Percentiles rank a stretch among this genome's conserved stretches.
These are phyloP conservation scores for Stictocephala bisonia DNA, from an alignment of 2,888 invertebrate genomes.

Conservation along the genomic window DNA sequence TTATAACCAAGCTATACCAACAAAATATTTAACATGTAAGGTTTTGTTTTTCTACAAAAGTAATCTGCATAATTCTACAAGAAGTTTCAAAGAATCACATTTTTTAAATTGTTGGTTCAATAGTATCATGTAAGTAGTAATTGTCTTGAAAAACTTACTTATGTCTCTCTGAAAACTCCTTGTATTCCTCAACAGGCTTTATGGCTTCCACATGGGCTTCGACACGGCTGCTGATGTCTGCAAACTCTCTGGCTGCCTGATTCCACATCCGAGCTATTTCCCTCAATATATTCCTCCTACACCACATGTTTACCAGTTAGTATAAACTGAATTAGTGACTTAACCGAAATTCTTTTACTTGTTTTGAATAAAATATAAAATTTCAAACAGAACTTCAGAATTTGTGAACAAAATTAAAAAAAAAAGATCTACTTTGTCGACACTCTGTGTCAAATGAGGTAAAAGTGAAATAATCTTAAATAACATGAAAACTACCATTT, in stretches of 20 bases:
- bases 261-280: conserved; percentile 85
- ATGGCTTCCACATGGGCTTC: conserved; percentile 81
- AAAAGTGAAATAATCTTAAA: no score
- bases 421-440: not conserved
- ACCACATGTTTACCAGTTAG: conserved; percentile 58
- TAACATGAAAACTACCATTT: no score
- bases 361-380: not conserved
- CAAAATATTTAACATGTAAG: no score
- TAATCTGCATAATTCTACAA: no score
- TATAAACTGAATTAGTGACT: not conserved
- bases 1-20: no score
- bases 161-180: conserved; percentile 88
- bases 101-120: no score
- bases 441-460: no score
- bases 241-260: conserved; percentile 82
- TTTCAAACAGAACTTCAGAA: not conserved
- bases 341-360: not conserved
- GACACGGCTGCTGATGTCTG: conserved; percentile 81
- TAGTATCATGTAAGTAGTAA: no score
- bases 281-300: conserved; percentile 81
- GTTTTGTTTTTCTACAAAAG: no score
- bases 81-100: no score
- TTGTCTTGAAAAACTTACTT: no score
- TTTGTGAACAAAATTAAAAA: not conserved
- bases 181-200: conserved; percentile 88